These are phyloP conservation scores for Drusus annulatus DNA, from an alignment of 1,140 invertebrate genomes.

Conservation along the genomic window DNA sequence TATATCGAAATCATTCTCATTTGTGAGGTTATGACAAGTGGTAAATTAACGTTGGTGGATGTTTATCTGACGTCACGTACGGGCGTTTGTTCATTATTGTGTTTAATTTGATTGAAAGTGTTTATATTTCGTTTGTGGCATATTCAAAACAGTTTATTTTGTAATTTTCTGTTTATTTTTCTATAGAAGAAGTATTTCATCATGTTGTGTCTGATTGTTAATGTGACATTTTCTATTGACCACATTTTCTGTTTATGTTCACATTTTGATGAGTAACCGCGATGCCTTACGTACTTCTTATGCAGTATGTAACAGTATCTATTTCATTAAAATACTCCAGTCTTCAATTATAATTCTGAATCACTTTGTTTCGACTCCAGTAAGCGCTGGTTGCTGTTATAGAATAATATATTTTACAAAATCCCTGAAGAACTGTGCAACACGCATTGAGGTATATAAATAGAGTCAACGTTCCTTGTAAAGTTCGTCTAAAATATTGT, in stretches of 20 bases:
- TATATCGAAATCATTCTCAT: slow-evolving; percentile 1
- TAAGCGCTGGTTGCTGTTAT: too few relatives aligned
- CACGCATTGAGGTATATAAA: too few relatives aligned
- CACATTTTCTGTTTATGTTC: slow-evolving; percentile 21
- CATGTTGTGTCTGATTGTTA: background rate
- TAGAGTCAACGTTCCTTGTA: too few relatives aligned
- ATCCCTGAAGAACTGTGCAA: too few relatives aligned
- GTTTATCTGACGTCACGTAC: slow-evolving; percentile 48
- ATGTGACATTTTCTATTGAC: slow-evolving; percentile 17
- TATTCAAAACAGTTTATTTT: background rate
- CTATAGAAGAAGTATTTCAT: background rate
- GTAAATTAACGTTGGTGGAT: slow-evolving; percentile 40
- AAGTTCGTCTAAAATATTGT: too few relatives aligned
- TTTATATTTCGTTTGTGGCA: slow-evolving; percentile 1
- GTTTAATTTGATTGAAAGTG: slow-evolving; percentile 40
- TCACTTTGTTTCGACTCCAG: too few relatives aligned
- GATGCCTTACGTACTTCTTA: too few relatives aligned
- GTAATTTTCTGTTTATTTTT: background rate
- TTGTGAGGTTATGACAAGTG: slow-evolving; percentile 44
- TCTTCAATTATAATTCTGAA: too few relatives aligned
- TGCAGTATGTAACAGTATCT: too few relatives aligned
- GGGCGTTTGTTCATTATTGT: slow-evolving; percentile 33
- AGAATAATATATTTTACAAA: too few relatives aligned
- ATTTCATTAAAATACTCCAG: too few relatives aligned
- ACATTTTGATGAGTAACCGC: slow-evolving; percentile 12